Evolutionary conservation across 2,113 vertebrate genomes (phyloP).

Genomic region (Oophaga pumilio): DNA sequence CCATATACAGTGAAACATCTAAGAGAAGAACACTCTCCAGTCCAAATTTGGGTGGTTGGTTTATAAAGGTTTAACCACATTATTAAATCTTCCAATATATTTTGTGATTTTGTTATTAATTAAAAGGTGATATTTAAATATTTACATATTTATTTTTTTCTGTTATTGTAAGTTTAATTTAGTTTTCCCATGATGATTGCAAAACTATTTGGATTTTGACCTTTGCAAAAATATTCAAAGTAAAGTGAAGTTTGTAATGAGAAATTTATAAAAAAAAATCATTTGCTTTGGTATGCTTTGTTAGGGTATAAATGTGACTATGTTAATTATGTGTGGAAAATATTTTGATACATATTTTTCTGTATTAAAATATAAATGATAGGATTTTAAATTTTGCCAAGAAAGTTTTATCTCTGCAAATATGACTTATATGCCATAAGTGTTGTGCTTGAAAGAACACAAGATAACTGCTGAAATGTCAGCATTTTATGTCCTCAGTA

Average conservation of each 20-base stretch:
- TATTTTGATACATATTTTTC: not conserved
- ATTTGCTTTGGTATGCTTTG: not conserved
- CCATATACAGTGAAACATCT: no score
- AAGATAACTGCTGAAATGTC: slow-evolving; percentile 52
- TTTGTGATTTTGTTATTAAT: not conserved
- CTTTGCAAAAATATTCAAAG: not conserved
- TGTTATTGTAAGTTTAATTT: no score
- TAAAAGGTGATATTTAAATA: not conserved
- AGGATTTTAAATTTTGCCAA: slow-evolving; percentile 20
- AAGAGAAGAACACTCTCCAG: no score
- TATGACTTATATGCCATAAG: slow-evolving; percentile 53
- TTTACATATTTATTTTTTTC: not conserved
- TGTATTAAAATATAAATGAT: slow-evolving; percentile 1
- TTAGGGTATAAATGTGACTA: not conserved
- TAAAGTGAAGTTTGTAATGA: not conserved
- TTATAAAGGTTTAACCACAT: no score
- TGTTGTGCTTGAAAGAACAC: slow-evolving; percentile 53
- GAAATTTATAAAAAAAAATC: not conserved
- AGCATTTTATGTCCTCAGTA: slow-evolving; percentile 51
- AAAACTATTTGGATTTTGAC: not conserved
- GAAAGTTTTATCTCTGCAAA: slow-evolving; percentile 44
- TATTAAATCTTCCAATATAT: no score
- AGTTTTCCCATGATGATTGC: no score
- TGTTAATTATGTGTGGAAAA: not conserved
- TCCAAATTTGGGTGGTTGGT: no score